Evolutionary conservation across 92 coral and sea anemone genomes (phyloP), one percentile per base, ranked within the genome.

Genomic region (Metridium senile): DNA sequence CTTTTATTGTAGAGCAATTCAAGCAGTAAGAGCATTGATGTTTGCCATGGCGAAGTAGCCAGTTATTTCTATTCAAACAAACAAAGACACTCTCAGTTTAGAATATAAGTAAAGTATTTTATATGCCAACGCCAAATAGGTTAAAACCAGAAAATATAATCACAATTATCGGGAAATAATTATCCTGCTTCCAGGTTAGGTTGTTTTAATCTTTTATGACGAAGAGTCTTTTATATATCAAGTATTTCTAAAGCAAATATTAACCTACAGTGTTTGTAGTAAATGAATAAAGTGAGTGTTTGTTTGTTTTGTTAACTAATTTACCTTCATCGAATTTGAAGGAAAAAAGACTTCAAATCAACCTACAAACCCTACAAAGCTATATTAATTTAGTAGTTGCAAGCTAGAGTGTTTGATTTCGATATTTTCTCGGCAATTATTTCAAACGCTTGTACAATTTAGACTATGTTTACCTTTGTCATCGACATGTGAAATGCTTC

Each of bases 101-200:
- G n/a, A n/a, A n/a, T n/a, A n/a, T 71, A 16, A 71, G 53, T 47
- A 71, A 46, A 71, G 10, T 32, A 11, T 11, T 34, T 71, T 16
- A 71, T 21, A 62, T 13, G 53, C 25, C 74, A 70, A 31, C 58
- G 51, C 22, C 74, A 70, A 31, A 25, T 23, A 46, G 56, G n/a
- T n/a, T n/a, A n/a, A n/a, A n/a, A n/a, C n/a, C n/a, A n/a, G n/a
- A n/a, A n/a, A n/a, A n/a, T n/a, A n/a, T n/a, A n/a, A n/a, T n/a
- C n/a, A n/a, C n/a, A n/a, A n/a, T n/a, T n/a, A n/a, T n/a, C n/a
- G n/a, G n/a, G n/a, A n/a, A n/a, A n/a, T n/a, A n/a, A n/a, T n/a
- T n/a, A n/a, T n/a, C n/a, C n/a, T n/a, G n/a, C n/a, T n/a, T n/a
- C n/a, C n/a, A n/a, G n/a, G n/a, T n/a, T n/a, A n/a, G n/a, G n/a